Conservation (phyloP, 2,888 invertebrate genomes). For the Acronicta alni region DNA sequence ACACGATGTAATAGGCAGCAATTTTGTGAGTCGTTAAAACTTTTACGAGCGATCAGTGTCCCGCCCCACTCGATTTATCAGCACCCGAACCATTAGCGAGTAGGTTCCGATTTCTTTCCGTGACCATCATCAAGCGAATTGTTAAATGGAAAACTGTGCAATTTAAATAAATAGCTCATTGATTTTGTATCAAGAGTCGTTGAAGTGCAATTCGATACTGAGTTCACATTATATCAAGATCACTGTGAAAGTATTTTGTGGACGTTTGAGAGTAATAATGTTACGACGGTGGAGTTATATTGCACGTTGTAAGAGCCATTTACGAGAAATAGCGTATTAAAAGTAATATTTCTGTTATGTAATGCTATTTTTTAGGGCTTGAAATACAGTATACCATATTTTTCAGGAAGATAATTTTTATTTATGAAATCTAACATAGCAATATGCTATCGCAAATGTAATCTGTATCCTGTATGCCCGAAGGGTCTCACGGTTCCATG, state of each 20-base stretch:
- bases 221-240: constrained; percentile 25
- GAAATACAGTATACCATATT: too few species aligned
- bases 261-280: constrained; percentile 7
- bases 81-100: constrained; percentile 67
- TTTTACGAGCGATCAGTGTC: constrained; percentile 71
- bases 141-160: constrained; percentile 47
- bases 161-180: constrained; percentile 54
- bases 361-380: neutral
- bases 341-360: neutral
- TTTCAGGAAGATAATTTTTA: too few species aligned
- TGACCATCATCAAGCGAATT: constrained; percentile 51
- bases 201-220: constrained; percentile 29
- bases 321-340: neutral
- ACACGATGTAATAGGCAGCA: constrained; percentile 67
- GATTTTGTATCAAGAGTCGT: constrained; percentile 36
- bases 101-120: constrained; percentile 62
- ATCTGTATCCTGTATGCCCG: too few species aligned
- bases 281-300: constrained; percentile 6
- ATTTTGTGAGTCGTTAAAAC: constrained; percentile 74
- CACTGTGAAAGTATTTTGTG: constrained; percentile 16
- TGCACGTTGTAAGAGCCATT: constrained; percentile 1
- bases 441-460: too few species aligned
- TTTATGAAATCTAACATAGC: too few species aligned
- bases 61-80: constrained; percentile 69
- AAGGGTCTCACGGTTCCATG: too few species aligned